Base-by-base conservation (phyloP, 1,140 invertebrate genomes). In the Sycophila sp. region DNA sequence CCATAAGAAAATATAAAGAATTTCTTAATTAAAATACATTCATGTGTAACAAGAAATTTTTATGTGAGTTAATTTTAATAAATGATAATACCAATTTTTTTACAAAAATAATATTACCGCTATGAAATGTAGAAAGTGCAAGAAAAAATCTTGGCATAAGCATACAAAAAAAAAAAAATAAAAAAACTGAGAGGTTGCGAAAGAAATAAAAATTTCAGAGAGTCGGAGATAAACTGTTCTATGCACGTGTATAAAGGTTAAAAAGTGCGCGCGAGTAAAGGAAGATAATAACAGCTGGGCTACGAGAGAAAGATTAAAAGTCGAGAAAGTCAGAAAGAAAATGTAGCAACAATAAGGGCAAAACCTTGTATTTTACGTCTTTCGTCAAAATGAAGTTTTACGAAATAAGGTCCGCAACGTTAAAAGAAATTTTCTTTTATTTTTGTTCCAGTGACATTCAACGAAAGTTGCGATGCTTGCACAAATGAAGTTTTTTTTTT, bases 191-290 rank as follows among this genome's bases (percentile, higher is more conserved):
- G 13, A 60, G 38, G 38, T 26, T n/a, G 15, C 7, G 58, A 45
- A 60, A 60, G 58, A n/a, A 64, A 51, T 38, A 51, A 53, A 51
- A 51, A 64, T 51, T 51, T 66, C 36, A 66, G 0, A 34, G 7
- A 19, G 24, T 17, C 22, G 8, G 36, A 66, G 49, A 55, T 66
- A 55, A 66, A 55, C 63, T 32, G 2, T 55, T 13, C 22, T 60
- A 30, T 45, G 30, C 32, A 36, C 58, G 11, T 30, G 38, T 26
- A 60, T 19, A 45, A 60, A 60, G 38, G 24, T 36, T 45, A 40
- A 45, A 60, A 60, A 60, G 58, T 60, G 19, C 38, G 11, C 53
- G 11, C 28, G 26, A 4, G 24, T 24, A 53, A 55, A 56, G 51
- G 38, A 45, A 55, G 53, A 58, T 67, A 58, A 67, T 58, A 67